These are phyloP conservation scores for Aptenodytes patagonicus DNA, from an alignment of 2,113 vertebrate genomes.

Conservation along the genomic window DNA sequence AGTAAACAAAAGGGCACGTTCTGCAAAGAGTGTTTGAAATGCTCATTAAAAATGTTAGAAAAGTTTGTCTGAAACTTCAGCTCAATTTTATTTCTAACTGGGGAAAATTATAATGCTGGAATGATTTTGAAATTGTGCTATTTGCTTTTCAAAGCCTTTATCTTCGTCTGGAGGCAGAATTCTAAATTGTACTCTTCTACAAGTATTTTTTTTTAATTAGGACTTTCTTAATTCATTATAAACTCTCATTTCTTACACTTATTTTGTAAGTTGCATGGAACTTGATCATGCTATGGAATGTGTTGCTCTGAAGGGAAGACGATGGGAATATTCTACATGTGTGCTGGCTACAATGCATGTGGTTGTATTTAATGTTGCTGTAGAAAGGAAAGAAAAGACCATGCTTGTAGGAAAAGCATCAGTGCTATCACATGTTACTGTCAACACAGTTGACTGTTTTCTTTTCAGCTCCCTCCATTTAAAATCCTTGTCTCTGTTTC, in stretches of 20 bases:
- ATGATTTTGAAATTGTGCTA: neutral
- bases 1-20: neutral
- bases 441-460: neutral
- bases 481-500: neutral
- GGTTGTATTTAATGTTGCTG: neutral
- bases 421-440: accelerated
- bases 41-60: neutral
- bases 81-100: neutral
- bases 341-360: neutral
- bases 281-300: neutral
- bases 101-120: neutral
- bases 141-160: neutral
- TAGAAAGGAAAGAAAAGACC: neutral
- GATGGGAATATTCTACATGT: neutral
- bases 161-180: neutral
- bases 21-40: neutral
- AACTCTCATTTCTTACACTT: neutral
- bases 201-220: neutral
- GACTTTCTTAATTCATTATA: neutral
- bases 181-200: neutral
- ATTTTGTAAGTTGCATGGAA: neutral
- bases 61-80: neutral
- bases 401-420: neutral
- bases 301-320: neutral
- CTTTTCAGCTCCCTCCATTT: neutral